phyloP scores from a whole-genome alignment of 1,140 invertebrate species.

The Lepidurus arcticus region DNA sequence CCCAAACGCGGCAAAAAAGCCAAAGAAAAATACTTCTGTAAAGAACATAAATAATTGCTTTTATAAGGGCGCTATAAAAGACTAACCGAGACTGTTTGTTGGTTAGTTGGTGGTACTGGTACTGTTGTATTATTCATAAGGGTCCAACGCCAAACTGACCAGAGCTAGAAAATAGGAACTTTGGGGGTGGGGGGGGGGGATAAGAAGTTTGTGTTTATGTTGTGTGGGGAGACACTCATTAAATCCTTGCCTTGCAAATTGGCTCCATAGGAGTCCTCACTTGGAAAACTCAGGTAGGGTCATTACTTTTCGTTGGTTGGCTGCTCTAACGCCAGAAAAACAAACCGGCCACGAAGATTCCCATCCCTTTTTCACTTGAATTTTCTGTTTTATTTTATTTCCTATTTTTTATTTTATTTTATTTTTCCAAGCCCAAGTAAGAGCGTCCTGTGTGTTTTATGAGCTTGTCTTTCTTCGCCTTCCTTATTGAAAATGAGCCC shows the following conservation, averaged over 20 bases:
- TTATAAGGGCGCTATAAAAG: constrained; percentile 13
- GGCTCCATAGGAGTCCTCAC: constrained; percentile 13
- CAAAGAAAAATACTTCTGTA: not conserved
- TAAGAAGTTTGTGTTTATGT: constrained; percentile 5
- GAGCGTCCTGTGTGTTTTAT: not conserved
- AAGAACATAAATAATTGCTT: not conserved
- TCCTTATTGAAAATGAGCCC: constrained; percentile 22
- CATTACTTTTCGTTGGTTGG: constrained; percentile 3
- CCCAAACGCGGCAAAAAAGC: not conserved
- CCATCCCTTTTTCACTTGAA: not conserved
- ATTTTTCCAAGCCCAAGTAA: not conserved
- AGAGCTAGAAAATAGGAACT: not conserved
- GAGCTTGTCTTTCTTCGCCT: constrained; percentile 21
- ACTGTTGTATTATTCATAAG: constrained; percentile 19
- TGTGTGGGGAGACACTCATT: constrained; percentile 21
- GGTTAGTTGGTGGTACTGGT: not conserved
- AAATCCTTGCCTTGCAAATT: constrained; percentile 19
- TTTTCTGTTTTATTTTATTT: not conserved
- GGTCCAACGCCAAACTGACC: not conserved
- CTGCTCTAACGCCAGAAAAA: not conserved
- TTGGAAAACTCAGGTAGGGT: constrained; percentile 19
- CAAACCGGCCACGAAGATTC: not conserved
- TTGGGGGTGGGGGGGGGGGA: not conserved
- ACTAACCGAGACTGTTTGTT: not conserved
- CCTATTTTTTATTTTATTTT: not conserved